Base-by-base conservation (phyloP, 2,888 invertebrate genomes). In the Oasisia sp. region DNA sequence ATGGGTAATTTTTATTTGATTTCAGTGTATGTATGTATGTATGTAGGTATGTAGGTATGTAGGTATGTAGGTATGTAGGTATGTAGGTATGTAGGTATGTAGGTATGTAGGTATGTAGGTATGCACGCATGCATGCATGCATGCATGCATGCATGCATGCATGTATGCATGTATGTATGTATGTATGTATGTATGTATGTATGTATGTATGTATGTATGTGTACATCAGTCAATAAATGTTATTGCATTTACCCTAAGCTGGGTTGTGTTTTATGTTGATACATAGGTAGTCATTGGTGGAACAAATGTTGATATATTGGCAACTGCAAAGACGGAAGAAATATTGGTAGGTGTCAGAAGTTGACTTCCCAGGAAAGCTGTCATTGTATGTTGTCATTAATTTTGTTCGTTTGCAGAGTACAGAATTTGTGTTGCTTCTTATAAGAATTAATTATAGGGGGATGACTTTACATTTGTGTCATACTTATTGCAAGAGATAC, bases 241-340 rank as follows among this genome's bases (percentile, higher is more conserved):
- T 19, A 27, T 19, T 74, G 27, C n/a, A 74, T 27, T 74, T 19
- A 74, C 74, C 27, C 5, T 74, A 74, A 74, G 27, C 27, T 74
- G 74, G 27, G 27, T 74, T 58, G 14, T 27, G 8, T 91, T 92
- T 50, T 50, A 14, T 50, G 50, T 50, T 50, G 50, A 7, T 50
- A 12, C 50, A 19, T 94, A 96, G 96, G 95, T 95, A 91, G 95
- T 96, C 14, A 93, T 96, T 56, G 96, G 96, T 9, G 95, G 95
- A 8, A 93, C 94, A n/a, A 94, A 95, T 92, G 94, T 95, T 19
- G 96, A 96, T 93, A 94, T 95, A 92, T 94, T 94, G 91, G 94
- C 94, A 19, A 94, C 94, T 91, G 90, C 44, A 27, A 74, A 74
- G 74, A 74, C 74, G 27, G 74, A 74, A 19, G 74, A 74, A n/a